Conservation (phyloP, 2,797 vertebrate genomes). For the Dryobates pubescens region DNA sequence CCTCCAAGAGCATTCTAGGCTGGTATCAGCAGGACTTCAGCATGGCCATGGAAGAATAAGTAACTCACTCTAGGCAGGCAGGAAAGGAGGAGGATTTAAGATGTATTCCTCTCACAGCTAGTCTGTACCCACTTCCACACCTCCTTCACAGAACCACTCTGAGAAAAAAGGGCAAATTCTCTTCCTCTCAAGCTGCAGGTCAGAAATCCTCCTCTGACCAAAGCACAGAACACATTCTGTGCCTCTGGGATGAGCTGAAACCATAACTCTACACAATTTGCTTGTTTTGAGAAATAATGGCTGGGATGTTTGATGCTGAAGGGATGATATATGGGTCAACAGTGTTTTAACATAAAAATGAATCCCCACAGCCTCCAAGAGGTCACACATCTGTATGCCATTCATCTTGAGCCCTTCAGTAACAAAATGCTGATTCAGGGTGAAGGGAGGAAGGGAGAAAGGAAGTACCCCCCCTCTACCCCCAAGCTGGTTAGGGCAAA, state of each 20-base stretch:
- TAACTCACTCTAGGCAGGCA: neutral
- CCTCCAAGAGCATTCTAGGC: too few species aligned
- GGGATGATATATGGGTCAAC: neutral
- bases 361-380: neutral
- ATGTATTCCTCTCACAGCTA: neutral
- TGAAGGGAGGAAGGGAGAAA: neutral
- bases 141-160: neutral
- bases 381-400: neutral
- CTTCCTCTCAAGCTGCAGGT: neutral
- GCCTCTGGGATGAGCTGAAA: neutral
- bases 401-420: neutral
- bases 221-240: neutral
- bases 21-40: neutral
- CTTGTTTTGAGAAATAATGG: neutral
- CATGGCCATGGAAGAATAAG: neutral
- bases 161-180: neutral
- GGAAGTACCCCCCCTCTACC: neutral
- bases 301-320: neutral
- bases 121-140: neutral
- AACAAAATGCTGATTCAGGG: neutral
- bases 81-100: neutral
- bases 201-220: neutral
- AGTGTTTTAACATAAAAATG: neutral
- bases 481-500: neutral
- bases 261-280: neutral